Base-by-base conservation (phyloP, 2,797 vertebrate genomes). In the Chloroceryle amazona region DNA sequence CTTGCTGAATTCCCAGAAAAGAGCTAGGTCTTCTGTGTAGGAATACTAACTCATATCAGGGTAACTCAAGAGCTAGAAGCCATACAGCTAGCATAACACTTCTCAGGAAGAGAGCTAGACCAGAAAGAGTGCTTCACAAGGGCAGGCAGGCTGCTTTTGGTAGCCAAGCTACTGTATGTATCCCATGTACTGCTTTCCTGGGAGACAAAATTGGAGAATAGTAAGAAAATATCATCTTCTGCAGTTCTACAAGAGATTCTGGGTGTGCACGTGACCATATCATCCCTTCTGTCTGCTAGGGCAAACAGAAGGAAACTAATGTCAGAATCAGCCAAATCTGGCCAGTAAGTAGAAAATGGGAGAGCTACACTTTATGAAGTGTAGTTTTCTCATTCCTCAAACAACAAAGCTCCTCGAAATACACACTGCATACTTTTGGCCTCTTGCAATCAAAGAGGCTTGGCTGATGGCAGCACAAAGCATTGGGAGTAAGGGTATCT, bases 351-450 rank as follows among this genome's bases (percentile, higher is more conserved):
- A 51, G 49, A 83, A 76, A 92, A 65, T 0, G 0, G 28, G 35
- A 18, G 23, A 81, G 18, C 17, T 23, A 39, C 55, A 65, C 54
- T 25, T 72, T 66, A 37, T 33, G 21, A 74, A 83, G 65, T 19
- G 8, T 86, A 26, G n/a, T 86, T 78, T 82, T 73, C 72, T 79
- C 47, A 29, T 66, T 94, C 35, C 82, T 73, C 33, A 83, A 72
- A 47, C 17, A 73, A 62, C 33, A 72, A 66, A 84, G 20, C 35
- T 28, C 35, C 57, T 85, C 37, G 28, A 70, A 66, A 37, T 44
- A 15, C 29, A 11, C 19, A 3, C n/a, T 72, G 29, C 21, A 6
- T 76, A 39, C n/a, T 37, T 70, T 37, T 47, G 46, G 46, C 46
- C 78, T 74, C 81, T 70, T 89, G 73, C n/a, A 55, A 4, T 47